Base-by-base conservation (phyloP, 35 echinoderm and acorn worm species). In the Apostichopus parvimensis region DNA sequence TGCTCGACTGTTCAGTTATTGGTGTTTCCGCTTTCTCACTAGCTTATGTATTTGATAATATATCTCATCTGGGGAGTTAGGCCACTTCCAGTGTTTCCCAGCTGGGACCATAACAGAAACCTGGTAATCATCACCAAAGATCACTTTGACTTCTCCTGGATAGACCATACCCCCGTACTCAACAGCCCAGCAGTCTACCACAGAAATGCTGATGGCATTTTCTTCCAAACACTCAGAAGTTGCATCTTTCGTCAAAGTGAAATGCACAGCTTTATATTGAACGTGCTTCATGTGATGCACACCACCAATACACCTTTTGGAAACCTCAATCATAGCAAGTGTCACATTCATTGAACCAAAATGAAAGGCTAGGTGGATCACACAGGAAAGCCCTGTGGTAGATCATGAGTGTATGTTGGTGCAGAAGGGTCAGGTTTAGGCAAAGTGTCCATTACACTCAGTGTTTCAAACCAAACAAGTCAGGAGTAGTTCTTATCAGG, bases 31-130 rank as follows among this genome's bases (percentile, higher is more conserved):
- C 56, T 85, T 85, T n/a, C 12, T 14, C 26, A 85, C 45, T 18
- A 85, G 26, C 13, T 1, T 85, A 14, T n/a, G 9, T 10, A 9
- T 85, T 56, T 7, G 26, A n/a, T 85, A 85, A 54, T 45, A 85
- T 53, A 85, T 85, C n/a, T 52, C 56, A 85, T 85, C 82, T 54
- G 12, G 26, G 26, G 82, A 15, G 26, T 18, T 11, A 52, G 82
- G 82, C 82, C 82, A 85, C 56, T 85, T 85, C 82, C 21, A 85
- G 52, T 85, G 28, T 85, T 85, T 85, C 9, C 82, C 82, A 85
- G 82, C 82, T 9, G 21, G 82, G 8, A 53, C 82, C 82, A 85
- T 85, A 14, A 85, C 82, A 25, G 82, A 85, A 56, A 85, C 82
- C 56, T 85, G 82, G 82, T 52, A 85, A 9, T 85, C 82, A 23